A percentile compares a stretch with the other conserved stretches of the same genome.
phyloP scores from a whole-genome alignment of 2,888 invertebrate species.

The Dermolepida albohirtum region DNA sequence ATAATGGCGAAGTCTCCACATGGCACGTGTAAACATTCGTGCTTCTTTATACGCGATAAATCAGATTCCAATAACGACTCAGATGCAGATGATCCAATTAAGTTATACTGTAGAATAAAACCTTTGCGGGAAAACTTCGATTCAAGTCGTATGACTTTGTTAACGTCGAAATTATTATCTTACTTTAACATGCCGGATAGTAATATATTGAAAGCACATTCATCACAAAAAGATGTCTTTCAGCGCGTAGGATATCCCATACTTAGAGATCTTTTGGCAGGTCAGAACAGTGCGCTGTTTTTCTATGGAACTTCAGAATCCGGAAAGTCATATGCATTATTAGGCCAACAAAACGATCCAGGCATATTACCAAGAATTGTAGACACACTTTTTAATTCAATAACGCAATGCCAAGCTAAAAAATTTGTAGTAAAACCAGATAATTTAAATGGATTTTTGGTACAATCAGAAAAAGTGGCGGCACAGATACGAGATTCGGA shows the following conservation, averaged over 20 bases:
- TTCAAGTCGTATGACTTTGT: background rate
- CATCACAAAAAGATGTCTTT: slow-evolving; percentile 11
- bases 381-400: slow-evolving; percentile 17
- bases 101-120: slow-evolving; percentile 16
- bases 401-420: slow-evolving; percentile 1
- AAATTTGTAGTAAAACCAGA: background rate
- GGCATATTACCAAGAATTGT: slow-evolving; percentile 13
- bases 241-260: background rate
- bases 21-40: background rate
- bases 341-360: background rate
- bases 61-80: background rate
- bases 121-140: background rate
- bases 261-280: slow-evolving; percentile 12
- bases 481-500: background rate
- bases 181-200: no score
- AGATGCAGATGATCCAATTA: background rate
- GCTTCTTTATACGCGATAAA: background rate
- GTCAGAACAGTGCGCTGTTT: background rate
- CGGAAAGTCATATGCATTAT: background rate
- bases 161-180: no score
- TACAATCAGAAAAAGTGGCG: background rate
- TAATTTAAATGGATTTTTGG: background rate
- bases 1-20: no score
- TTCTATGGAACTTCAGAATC: background rate
- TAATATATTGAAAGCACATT: background rate